Evolutionary conservation across 2,113 vertebrate species (phyloP), one percentile per base, ranked within the genome.

Genomic region (Echinops telfairi): DNA sequence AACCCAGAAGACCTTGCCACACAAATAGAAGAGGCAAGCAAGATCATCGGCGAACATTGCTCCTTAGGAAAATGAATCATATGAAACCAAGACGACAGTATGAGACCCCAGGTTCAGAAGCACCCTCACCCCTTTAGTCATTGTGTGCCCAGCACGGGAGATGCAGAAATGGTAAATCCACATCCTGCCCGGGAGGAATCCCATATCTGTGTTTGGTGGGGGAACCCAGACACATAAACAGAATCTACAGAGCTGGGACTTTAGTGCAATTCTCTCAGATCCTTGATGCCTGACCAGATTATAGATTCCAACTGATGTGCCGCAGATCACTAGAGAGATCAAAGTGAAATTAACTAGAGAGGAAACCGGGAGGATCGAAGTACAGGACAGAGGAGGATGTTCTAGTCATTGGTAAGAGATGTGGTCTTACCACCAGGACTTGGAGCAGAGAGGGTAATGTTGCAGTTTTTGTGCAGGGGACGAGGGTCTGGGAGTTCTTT

Each of bases 321-420:
- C 83, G 38, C 36, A 88, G 62, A 53, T 81, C 70, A 77, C 40
- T 22, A 15, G 31, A 60, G 71, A 92, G 38, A 75, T 84, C 47
- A 91, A 91, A 82, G 62, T 57, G 84, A 93, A 87, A 71, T 43
- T 73, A 86, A 77, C 27, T 29, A n/a, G 62, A 60, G 47, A 27
- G 43, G 47, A 89, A 81, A 92, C 85, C 25, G 90, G 58, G 33
- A 57, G 53, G 38, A 70, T 29, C 4, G 58, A 87, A 33, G 31
- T 47, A 62, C 80, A 77, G 47, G 66, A 80, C 38, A 17, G 11
- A 5, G 47, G 43, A 29, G 60, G 79, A 12, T 19, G 7, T 16
- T 73, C 83, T 53, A 53, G 47, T 53, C 47, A 53, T 10, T 47
- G 10, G 43, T 47, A 47, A 90, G 81, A 60, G 20, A 31, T 57